Base-by-base conservation (phyloP, 2,797 vertebrate species). In the Falco novaeseelandiae region DNA sequence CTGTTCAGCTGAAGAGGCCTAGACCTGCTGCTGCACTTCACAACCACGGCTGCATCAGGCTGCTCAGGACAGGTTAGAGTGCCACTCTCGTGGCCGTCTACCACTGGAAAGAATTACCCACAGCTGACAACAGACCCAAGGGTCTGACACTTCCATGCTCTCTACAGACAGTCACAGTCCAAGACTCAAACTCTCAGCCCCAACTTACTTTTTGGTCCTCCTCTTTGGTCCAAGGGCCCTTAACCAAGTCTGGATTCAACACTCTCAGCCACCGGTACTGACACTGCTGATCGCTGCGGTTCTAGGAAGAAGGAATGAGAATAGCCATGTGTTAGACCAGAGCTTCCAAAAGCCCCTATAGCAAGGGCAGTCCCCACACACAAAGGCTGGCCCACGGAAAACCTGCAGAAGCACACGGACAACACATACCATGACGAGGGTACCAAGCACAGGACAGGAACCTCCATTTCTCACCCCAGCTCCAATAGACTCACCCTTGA, bases 191-290 rank as follows among this genome's bases (percentile, higher is more conserved):
- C 59, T 32, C 52, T 49, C 10, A 3, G 69, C 23, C 29, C 21
- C n/a, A 9, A 44, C 49, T 93, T 81, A 99, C 99, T 98, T 99
- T 99, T 90, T 99, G 99, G 92, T 99, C 99, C 95, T 99, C 99
- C 82, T 99, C 99, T 98, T 99, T 99, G 42, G 99, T 99, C 99
- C 99, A 99, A 6, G 99, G 99, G 16, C 99, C 99, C 98, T 99
- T 99, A 12, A 99, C 98, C 62, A 99, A 97, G 70, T 99, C 99
- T 92, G 99, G 99, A 89, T 99, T 99, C 97, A 99, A 89, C 78
- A 99, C 99, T 57, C 99, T 99, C 90, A 99, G 98, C 99, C 99
- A 99, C 4, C 99, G 98, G 94, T 99, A 99, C 94, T 99, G 99
- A 96, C 99, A 99, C 95, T 99, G 99, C 90, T 99, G 99, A 84